Evolutionary conservation across 2,797 vertebrate species (phyloP), one percentile per base, ranked within the genome.

Genomic region (Scleropages formosus): DNA sequence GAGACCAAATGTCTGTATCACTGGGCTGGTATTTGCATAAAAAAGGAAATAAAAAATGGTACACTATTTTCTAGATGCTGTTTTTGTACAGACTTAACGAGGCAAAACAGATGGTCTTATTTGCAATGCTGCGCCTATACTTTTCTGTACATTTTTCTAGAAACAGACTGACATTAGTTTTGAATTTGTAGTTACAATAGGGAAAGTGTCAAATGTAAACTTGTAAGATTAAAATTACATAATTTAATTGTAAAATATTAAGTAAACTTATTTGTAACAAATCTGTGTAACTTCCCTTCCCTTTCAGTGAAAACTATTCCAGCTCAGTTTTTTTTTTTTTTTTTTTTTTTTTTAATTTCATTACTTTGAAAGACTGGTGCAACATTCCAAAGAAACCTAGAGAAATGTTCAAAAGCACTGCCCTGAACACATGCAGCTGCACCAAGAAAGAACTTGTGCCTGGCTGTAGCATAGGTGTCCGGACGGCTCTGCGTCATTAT

Each of bases 11-110:
- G 77, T 85, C 66, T 84, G 80, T 80, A 53, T 69, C 58, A 81
- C 65, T 74, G 78, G 72, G 77, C 80, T 84, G 82, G 85, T 86
- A 82, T 92, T 88, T 90, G 81, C 80, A 82, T 85, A 82, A 75
- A 73, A 87, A 86, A 84, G 80, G 66, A 84, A 81, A 76, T 73
- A 73, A 79, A 75, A 69, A 24, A 73, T 74, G 79, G 73, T 71
- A 75, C 80, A 78, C 81, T 83, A 68, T 87, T 89, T 88, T 79
- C 78, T 85, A 84, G 73, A 87, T 39, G 6, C 65, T 59, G 63
- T 60, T 0, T 20, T 80, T 75, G 58, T 79, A 66, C 72, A 44
- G 39, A 18, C 74, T 77, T 51, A 69, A 75, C 82, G 78, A 56
- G 75, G 60, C 53, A 31, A 70, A 56, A 70, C 12, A 27, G 31